phyloP scores from a whole-genome alignment of 2,113 vertebrate species.

The Catagonus wagneri region DNA sequence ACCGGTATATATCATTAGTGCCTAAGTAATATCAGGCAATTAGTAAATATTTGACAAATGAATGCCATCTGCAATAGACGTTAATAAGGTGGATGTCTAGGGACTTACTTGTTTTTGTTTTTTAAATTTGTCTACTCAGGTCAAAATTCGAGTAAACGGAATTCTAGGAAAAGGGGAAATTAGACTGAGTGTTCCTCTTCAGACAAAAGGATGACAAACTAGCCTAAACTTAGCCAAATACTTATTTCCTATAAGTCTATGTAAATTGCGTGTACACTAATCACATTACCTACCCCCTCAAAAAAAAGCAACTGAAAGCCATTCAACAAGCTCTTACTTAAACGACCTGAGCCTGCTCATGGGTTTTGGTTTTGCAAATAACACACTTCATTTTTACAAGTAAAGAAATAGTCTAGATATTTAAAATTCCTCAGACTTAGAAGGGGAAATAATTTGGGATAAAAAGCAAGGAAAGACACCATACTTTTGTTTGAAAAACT shows the following conservation, averaged over 20 bases:
- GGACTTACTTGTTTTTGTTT: background rate
- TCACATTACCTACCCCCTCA: background rate
- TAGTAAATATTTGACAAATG: constrained; percentile 41
- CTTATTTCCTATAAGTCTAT: background rate
- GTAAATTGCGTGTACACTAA: constrained; percentile 5
- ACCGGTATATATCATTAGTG: background rate
- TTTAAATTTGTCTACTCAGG: background rate
- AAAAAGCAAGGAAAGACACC: constrained; percentile 80
- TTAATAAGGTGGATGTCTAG: background rate
- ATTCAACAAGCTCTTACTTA: background rate
- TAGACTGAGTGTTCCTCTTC: background rate
- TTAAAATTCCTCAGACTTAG: constrained; percentile 60
- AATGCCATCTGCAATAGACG: background rate
- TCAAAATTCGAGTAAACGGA: background rate
- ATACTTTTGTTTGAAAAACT: constrained; percentile 73
- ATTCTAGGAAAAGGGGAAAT: constrained; percentile 6
- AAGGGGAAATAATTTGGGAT: constrained; percentile 46
- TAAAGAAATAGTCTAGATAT: constrained; percentile 40
- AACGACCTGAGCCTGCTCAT: background rate
- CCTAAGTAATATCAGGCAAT: background rate
- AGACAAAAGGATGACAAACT: constrained; percentile 20
- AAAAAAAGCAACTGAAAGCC: constrained; percentile 23
- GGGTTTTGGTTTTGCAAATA: constrained; percentile 36
- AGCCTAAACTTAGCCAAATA: background rate
- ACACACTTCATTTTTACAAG: constrained; percentile 37